Percentiles rank a stretch among this genome's conserved stretches.
Conservation (phyloP, 1,140 invertebrate species). For the Drosophila sp. region DNA sequence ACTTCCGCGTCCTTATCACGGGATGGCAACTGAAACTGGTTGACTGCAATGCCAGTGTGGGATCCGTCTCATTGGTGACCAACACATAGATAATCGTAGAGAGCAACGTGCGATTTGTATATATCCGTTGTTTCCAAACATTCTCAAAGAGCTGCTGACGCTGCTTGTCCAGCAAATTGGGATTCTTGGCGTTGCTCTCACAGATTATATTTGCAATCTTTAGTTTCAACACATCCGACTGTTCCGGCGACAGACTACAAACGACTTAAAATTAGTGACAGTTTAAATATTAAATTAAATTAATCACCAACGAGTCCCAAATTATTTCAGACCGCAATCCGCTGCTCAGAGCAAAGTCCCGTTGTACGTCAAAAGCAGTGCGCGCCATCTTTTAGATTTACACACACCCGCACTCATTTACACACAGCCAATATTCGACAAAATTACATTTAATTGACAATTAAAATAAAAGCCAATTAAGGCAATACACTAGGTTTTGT, state of each 20-base stretch:
- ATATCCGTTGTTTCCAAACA: conserved; percentile 71
- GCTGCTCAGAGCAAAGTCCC: conserved; percentile 70
- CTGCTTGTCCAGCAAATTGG: conserved; percentile 35
- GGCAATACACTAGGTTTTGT: no score
- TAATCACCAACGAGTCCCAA: conserved; percentile 70
- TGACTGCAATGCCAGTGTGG: conserved; percentile 52
- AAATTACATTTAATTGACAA: no score
- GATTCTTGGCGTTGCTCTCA: conserved; percentile 22
- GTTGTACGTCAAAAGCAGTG: conserved; percentile 68
- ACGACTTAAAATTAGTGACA: neutral
- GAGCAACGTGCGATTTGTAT: conserved; percentile 68
- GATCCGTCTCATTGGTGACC: conserved; percentile 57
- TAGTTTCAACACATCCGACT: conserved; percentile 58
- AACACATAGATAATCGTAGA: conserved; percentile 78
- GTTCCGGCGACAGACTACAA: conserved; percentile 56
- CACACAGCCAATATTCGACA: no score
- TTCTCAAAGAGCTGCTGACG: conserved; percentile 63
- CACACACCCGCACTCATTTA: no score
- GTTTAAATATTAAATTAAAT: conserved; percentile 7
- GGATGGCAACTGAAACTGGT: conserved; percentile 69
- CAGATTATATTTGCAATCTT: conserved; percentile 67
- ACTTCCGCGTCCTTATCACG: conserved; percentile 73
- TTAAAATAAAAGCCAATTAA: no score
- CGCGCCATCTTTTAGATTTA: conserved; percentile 46
- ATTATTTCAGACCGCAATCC: conserved; percentile 69